phyloP scores from a whole-genome alignment of 2,113 vertebrate species.

The Hippocampus mohnikei region DNA sequence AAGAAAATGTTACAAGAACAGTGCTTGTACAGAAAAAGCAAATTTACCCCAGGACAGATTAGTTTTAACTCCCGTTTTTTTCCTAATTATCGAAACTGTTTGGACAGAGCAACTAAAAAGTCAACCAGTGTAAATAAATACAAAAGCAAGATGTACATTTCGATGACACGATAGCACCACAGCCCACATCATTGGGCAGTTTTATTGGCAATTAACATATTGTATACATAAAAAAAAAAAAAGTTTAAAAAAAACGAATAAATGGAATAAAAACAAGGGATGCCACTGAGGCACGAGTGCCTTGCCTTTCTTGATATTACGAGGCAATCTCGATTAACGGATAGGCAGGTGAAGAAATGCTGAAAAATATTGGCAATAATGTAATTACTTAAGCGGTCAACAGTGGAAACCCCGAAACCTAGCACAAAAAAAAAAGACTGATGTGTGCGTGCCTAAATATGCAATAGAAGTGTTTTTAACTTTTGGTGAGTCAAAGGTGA shows the following conservation, averaged over 20 bases:
- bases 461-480: not conserved
- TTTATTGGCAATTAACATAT: constrained; percentile 52
- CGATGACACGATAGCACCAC: constrained; percentile 46
- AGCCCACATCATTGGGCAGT: constrained; percentile 37
- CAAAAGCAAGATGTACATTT: not conserved
- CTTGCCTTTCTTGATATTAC: constrained; percentile 12
- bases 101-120: not conserved
- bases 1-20: too few relatives aligned
- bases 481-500: not conserved
- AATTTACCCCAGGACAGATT: too few relatives aligned
- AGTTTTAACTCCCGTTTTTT: too few relatives aligned
- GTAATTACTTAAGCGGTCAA: too few relatives aligned
- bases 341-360: not conserved
- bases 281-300: not conserved
- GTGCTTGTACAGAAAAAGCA: too few relatives aligned
- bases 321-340: constrained; percentile 21
- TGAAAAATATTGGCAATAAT: not conserved
- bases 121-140: not conserved
- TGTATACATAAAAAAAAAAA: constrained; percentile 34
- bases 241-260: constrained; percentile 50
- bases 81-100: too few relatives aligned
- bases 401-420: not conserved
- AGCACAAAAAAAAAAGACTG: not conserved
- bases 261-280: not conserved
- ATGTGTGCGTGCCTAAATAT: not conserved